Evolutionary conservation across 2,113 vertebrate genomes (phyloP).

Genomic region (Heloderma charlesbogerti): DNA sequence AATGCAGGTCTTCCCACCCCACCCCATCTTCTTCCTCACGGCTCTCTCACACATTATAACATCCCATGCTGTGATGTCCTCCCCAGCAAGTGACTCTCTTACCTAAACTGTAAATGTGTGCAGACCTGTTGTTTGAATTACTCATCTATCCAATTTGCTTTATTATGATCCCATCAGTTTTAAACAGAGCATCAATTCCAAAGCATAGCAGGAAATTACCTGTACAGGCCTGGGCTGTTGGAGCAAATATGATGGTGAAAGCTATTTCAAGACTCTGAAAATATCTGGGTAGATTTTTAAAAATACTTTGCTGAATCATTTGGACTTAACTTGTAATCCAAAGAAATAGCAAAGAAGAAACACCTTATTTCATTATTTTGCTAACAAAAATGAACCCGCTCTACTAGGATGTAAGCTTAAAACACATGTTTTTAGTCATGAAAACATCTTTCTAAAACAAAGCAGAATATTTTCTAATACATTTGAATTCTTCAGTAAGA

Average conservation of each 20-base stretch:
- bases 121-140: not conserved
- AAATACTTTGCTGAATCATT: not conserved
- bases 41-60: not conserved
- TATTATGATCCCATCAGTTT: not conserved
- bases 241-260: not conserved
- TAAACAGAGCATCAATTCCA: not conserved
- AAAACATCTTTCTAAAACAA: not conserved
- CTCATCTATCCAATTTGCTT: not conserved
- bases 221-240: not conserved
- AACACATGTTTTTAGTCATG: not conserved
- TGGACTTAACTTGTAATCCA: not conserved
- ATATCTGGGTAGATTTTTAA: not conserved
- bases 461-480: not conserved
- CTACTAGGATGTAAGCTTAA: not conserved
- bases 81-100: not conserved
- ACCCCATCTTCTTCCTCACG: not conserved
- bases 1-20: too few relatives aligned
- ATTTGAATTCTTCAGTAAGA: not conserved
- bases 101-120: not conserved
- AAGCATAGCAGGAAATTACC: not conserved
- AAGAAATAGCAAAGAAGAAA: not conserved
- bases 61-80: not conserved
- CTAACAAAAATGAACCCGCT: not conserved
- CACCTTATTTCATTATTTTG: slow-evolving; percentile 1
- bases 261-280: not conserved